Evolutionary conservation across 2,797 vertebrate species (phyloP).

Genomic region (Neoniphon sammara): DNA sequence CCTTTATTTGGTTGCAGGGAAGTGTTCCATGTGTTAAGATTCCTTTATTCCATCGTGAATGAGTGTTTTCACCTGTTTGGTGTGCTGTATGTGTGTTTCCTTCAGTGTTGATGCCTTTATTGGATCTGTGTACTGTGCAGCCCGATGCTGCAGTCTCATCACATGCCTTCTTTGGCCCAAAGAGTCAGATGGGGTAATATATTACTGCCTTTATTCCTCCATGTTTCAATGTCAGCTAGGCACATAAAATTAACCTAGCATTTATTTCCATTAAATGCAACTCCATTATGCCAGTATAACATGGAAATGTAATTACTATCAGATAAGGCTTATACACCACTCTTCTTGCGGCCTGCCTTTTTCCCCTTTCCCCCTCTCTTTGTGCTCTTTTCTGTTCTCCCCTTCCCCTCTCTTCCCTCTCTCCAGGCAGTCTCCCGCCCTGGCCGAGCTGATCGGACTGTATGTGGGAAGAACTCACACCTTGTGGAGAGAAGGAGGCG

Average conservation of each 20-base stretch:
- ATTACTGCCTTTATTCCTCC: slow-evolving; percentile 25
- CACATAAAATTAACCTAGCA: slow-evolving; percentile 1
- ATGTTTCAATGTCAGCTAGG: not conserved
- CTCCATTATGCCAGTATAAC: not conserved
- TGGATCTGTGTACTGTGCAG: slow-evolving; percentile 92
- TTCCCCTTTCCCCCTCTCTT: not conserved
- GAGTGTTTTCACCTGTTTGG: slow-evolving; percentile 27
- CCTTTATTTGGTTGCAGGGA: not conserved
- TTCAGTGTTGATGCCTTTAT: slow-evolving; percentile 90
- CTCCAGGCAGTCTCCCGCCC: slow-evolving; percentile 87
- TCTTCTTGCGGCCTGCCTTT: not conserved
- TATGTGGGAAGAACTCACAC: slow-evolving; percentile 89
- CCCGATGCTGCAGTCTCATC: slow-evolving; percentile 86
- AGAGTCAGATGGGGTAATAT: slow-evolving; percentile 89
- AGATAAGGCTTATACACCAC: not conserved
- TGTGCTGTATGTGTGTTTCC: slow-evolving; percentile 32
- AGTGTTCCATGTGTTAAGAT: slow-evolving; percentile 14
- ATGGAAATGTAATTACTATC: not conserved
- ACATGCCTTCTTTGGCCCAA: slow-evolving; percentile 92
- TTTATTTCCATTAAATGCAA: not conserved
- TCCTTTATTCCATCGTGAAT: not conserved
- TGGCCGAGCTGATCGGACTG: slow-evolving; percentile 89
- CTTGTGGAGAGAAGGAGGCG: slow-evolving; percentile 90
- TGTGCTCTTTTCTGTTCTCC: no score
- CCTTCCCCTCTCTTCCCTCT: slow-evolving; percentile 6